phyloP scores from a whole-genome alignment of 1,140 invertebrate species.

The Sarcophaga bullata region DNA sequence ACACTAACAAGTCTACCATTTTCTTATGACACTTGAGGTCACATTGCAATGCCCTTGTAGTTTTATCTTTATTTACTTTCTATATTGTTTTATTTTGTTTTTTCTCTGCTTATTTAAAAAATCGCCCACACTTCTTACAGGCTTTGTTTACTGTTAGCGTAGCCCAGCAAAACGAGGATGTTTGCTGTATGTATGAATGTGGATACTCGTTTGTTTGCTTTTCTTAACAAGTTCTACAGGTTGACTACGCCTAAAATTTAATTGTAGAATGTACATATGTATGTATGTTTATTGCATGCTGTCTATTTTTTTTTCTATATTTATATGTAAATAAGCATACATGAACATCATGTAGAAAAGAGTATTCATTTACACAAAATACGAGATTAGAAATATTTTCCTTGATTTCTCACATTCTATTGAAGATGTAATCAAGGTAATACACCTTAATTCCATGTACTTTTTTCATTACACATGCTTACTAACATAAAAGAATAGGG shows the following conservation, averaged over 20 bases:
- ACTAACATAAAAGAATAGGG: background rate
- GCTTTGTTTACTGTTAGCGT: too few species aligned
- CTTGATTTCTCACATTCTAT: too few species aligned
- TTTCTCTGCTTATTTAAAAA: background rate
- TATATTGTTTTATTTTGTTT: background rate
- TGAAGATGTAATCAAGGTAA: background rate
- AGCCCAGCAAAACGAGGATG: too few species aligned
- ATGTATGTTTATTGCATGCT: too few species aligned
- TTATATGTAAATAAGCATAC: too few species aligned
- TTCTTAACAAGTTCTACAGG: slow-evolving; percentile 5
- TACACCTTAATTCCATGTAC: background rate
- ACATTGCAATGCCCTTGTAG: slow-evolving; percentile 14
- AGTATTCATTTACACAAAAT: too few species aligned
- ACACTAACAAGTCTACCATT: background rate
- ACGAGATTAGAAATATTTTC: too few species aligned
- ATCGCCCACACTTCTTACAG: background rate
- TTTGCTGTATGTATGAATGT: too few species aligned
- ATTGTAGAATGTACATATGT: too few species aligned
- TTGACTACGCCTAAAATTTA: slow-evolving; percentile 15
- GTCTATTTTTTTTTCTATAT: too few species aligned
- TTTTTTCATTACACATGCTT: too few species aligned
- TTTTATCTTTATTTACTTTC: background rate
- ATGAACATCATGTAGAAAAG: too few species aligned
- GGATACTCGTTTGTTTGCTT: background rate
- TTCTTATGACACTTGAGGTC: background rate